Conservation (phyloP, 1,140 invertebrate genomes). For the Pissodes strobi region DNA sequence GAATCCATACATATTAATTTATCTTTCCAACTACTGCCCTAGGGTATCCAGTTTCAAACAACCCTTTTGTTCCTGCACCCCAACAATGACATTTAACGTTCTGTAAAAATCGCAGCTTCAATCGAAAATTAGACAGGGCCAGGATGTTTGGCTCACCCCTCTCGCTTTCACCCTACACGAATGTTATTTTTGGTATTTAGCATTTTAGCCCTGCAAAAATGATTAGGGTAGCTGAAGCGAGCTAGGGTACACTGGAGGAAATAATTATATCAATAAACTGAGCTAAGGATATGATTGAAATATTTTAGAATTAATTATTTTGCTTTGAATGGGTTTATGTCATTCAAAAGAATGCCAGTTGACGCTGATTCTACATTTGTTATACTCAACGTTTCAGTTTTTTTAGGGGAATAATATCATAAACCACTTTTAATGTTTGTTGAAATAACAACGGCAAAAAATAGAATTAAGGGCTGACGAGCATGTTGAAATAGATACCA, state of each 20-base stretch:
- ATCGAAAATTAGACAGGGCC: slow-evolving; percentile 11
- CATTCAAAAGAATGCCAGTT: no score
- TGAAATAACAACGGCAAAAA: neutral
- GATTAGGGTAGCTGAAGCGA: neutral
- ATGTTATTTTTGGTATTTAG: slow-evolving; percentile 8
- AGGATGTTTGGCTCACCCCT: neutral
- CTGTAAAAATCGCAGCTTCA: slow-evolving; percentile 15
- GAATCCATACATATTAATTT: slow-evolving; percentile 20
- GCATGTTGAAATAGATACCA: no score
- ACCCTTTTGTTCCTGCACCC: slow-evolving; percentile 10
- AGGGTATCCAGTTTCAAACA: slow-evolving; percentile 9
- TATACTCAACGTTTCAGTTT: no score
- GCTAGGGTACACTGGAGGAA: neutral
- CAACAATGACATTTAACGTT: slow-evolving; percentile 18
- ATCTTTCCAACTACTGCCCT: slow-evolving; percentile 12
- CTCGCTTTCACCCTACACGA: neutral
- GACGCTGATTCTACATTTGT: no score
- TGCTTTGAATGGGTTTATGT: no score
- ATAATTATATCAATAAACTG: neutral
- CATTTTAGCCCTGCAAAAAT: neutral
- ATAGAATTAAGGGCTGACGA: no score
- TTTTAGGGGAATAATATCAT: no score
- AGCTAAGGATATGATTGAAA: no score
- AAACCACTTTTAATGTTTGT: no score
- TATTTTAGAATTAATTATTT: neutral